A percentile compares a stretch with the other conserved stretches of the same genome.
These are phyloP conservation scores for Phalacrocorax pelagicus DNA, from an alignment of 2,113 vertebrate species.

Conservation along the genomic window DNA sequence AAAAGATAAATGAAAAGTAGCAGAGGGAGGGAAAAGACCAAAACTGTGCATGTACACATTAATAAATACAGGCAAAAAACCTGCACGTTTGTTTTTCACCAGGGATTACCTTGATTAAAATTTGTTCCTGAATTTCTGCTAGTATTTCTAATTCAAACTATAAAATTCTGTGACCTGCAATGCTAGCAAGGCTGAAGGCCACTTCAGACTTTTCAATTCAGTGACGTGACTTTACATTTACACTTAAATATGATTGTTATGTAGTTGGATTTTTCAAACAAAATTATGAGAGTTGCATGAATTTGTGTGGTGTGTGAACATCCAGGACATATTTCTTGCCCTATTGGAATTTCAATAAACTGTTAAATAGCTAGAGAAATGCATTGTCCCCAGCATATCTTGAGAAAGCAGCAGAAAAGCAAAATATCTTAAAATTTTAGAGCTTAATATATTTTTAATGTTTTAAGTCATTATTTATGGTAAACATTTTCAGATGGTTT, in stretches of 20 bases:
- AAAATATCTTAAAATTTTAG: not conserved
- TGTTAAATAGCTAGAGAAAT: not conserved
- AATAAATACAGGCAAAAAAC: not conserved
- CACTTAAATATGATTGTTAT: not conserved
- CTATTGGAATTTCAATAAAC: not conserved
- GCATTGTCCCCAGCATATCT: not conserved
- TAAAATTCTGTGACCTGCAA: not conserved
- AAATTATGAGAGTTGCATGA: not conserved
- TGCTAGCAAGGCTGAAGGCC: not conserved
- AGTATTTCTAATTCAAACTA: not conserved
- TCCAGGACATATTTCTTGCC: not conserved
- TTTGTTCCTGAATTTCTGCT: not conserved
- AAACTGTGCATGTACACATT: not conserved
- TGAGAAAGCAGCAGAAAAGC: not conserved
- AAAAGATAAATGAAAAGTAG: slow-evolving; percentile 26
- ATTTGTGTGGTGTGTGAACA: not conserved
- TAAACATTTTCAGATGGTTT: slow-evolving; percentile 4
- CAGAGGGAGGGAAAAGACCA: not conserved
- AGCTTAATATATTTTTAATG: not conserved
- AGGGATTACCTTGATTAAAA: not conserved
- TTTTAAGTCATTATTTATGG: not conserved
- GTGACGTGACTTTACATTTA: not conserved
- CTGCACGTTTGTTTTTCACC: not conserved
- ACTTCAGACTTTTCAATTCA: not conserved
- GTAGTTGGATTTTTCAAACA: not conserved